Percentiles rank a stretch among this genome's conserved stretches.
Evolutionary conservation across 2,113 vertebrate genomes (phyloP).

Genomic region (Poeciliopsis retropinna): DNA sequence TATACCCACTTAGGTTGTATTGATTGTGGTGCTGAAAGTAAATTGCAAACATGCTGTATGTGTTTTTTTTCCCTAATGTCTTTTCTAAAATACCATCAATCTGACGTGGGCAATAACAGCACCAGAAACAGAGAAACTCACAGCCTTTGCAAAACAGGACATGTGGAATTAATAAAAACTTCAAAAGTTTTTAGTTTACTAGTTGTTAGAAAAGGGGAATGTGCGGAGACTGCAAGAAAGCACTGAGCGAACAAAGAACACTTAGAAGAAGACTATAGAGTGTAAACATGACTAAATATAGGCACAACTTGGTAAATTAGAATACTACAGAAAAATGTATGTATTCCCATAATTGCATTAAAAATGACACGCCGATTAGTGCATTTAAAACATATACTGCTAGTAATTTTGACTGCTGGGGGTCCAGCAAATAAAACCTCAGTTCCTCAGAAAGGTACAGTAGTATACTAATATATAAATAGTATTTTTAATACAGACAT

Average conservation of each 20-base stretch:
- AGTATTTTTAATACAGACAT: neutral
- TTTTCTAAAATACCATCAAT: constrained; percentile 65
- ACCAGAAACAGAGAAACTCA: constrained; percentile 59
- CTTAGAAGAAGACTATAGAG: constrained; percentile 25
- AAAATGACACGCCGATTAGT: neutral
- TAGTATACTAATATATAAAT: neutral
- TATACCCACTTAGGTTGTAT: constrained; percentile 72
- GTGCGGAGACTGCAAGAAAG: constrained; percentile 21
- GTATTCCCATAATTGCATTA: neutral
- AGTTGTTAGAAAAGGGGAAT: constrained; percentile 33
- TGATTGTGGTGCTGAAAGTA: constrained; percentile 64
- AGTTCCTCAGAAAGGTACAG: neutral
- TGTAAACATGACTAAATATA: neutral
- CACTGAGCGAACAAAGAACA: constrained; percentile 10
- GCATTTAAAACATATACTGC: too few relatives aligned
- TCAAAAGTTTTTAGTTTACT: constrained; percentile 26
- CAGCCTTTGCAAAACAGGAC: constrained; percentile 56
- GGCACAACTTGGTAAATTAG: neutral
- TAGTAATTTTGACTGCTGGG: neutral
- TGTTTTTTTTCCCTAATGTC: constrained; percentile 48
- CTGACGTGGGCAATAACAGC: constrained; percentile 60
- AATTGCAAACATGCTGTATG: constrained; percentile 63
- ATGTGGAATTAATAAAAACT: constrained; percentile 59
- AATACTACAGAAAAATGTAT: neutral
- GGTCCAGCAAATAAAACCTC: neutral